Conservation (phyloP, 35 echinoderm and acorn worm genomes). For the Amphiura filiformis region DNA sequence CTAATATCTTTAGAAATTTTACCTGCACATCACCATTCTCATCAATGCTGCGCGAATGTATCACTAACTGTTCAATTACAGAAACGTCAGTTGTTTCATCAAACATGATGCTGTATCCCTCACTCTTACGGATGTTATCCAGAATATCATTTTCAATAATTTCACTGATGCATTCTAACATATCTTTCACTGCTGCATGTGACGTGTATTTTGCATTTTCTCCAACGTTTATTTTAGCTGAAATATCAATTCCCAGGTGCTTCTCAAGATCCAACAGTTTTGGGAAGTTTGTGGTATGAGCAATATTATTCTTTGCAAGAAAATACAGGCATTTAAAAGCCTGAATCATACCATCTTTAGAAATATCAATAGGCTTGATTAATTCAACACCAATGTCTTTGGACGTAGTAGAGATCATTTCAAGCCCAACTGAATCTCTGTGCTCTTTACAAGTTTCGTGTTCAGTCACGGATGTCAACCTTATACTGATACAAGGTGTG, state of each 20-base stretch:
- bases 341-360: slow-evolving; percentile 1
- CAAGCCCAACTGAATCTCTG: not conserved
- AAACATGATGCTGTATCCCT: slow-evolving; percentile 24
- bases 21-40: slow-evolving; percentile 34
- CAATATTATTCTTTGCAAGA: not conserved
- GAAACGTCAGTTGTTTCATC: slow-evolving; percentile 54
- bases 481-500: not conserved
- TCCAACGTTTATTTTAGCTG: not conserved
- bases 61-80: slow-evolving; percentile 41
- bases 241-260: not conserved
- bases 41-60: slow-evolving; percentile 43
- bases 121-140: not conserved
- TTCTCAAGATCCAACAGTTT: not conserved
- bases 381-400: not conserved
- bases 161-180: not conserved
- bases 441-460: not conserved
- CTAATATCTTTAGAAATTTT: slow-evolving; percentile 44
- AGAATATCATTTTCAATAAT: not conserved
- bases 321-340: slow-evolving; percentile 16
- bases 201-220: not conserved
- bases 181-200: not conserved
- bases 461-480: not conserved
- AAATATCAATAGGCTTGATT: not conserved
- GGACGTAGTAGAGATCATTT: not conserved
- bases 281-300: slow-evolving; percentile 44